phyloP scores from a whole-genome alignment of 2,888 invertebrate genomes.

The Dynastes grantii region DNA sequence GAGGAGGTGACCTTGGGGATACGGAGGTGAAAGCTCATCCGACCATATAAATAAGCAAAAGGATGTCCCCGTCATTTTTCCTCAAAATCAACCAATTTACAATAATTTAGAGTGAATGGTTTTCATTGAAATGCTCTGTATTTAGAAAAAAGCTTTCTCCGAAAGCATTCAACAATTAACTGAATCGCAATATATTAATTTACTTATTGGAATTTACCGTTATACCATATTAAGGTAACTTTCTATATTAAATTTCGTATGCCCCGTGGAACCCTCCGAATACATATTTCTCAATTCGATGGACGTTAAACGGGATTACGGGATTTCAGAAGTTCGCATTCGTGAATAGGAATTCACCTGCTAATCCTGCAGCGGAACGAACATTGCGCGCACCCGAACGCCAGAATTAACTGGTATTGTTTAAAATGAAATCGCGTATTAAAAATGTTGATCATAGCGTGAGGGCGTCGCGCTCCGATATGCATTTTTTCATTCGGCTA shows the following conservation, averaged over 20 bases:
- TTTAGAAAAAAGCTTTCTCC: too few relatives aligned
- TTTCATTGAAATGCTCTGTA: too few relatives aligned
- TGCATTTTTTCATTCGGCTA: neutral
- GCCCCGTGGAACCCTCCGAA: slow-evolving; percentile 4
- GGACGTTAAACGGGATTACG: slow-evolving; percentile 39
- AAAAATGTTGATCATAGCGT: slow-evolving; percentile 22
- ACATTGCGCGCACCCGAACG: slow-evolving; percentile 14
- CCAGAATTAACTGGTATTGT: slow-evolving; percentile 38
- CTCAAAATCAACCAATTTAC: too few relatives aligned
- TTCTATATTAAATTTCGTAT: slow-evolving; percentile 16
- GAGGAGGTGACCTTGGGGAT: too few relatives aligned
- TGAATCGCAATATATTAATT: neutral
- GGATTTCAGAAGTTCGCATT: slow-evolving; percentile 43
- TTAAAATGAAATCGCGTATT: slow-evolving; percentile 38
- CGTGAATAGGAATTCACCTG: slow-evolving; percentile 42
- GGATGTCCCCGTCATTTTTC: too few relatives aligned
- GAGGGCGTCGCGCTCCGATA: neutral
- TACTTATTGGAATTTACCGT: slow-evolving; percentile 7
- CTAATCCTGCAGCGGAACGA: slow-evolving; percentile 26
- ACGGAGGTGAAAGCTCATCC: too few relatives aligned
- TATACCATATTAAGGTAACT: neutral
- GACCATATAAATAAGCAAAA: too few relatives aligned
- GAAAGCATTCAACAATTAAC: neutral
- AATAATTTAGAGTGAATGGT: too few relatives aligned
- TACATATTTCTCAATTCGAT: slow-evolving; percentile 44